Evolutionary conservation across 2,888 invertebrate genomes (phyloP), one percentile per base, ranked within the genome.

Genomic region (Microchrysa polita): DNA sequence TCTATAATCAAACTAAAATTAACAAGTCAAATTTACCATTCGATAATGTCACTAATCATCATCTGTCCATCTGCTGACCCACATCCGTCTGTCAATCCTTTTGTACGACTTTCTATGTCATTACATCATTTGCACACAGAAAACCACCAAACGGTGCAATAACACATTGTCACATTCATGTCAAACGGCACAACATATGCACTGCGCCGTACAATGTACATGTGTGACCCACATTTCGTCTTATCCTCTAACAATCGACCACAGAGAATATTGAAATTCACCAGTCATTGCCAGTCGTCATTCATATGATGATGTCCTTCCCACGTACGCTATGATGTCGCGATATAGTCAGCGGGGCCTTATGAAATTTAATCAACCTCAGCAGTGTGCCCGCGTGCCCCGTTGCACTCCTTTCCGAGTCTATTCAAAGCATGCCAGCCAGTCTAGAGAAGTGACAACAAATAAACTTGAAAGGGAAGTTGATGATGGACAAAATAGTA

Each of bases 211-310:
- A n/a, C n/a, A n/a, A n/a, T n/a, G 57, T 57, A 16, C 22, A 16
- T 23, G 22, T 59, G 12, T 59, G 59, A 59, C 59, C 59, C 59
- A 59, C 59, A 59, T 59, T 59, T 10, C n/a, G 9, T 20, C 4
- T 23, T 23, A 14, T 23, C 59, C 27, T 34, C 27, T 34, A 34
- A 34, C 27, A 34, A 59, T 59, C 59, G 22, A 20, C 23, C 22
- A 59, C 14, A 59, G 59, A 59, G 59, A 59, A 59, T 59, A 59
- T 59, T 59, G 59, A 59, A 59, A 59, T 59, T 22, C 59, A 59
- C 59, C 27, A 22, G 27, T 59, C 59, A 59, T 59, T 27, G n/a
- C 55, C 16, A 16, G 16, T 10, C 52, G 14, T 52, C 20, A 18
- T 9, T 55, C 16, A 20, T 52, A 52, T 18, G 5, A 14, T 52